These are phyloP conservation scores for Probaryconus sp. DNA, from an alignment of 1,140 invertebrate genomes.

Conservation along the genomic window DNA sequence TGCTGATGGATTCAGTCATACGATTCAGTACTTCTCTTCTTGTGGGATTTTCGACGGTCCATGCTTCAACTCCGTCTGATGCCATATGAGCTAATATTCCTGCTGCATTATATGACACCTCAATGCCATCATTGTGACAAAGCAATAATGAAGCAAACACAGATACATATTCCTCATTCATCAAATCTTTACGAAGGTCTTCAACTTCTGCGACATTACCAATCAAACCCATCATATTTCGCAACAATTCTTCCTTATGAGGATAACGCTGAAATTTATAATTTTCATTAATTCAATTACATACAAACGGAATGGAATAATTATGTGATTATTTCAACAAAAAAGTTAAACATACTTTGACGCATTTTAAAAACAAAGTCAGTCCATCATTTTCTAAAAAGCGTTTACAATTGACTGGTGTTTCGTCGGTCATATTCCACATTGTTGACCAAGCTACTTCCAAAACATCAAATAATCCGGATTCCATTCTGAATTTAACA, in stretches of 20 bases:
- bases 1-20: conserved; percentile 89
- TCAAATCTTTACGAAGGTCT: conserved; percentile 88
- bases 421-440: conserved; percentile 99
- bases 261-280: conserved; percentile 85
- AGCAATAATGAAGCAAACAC: conserved; percentile 92
- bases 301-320: background rate
- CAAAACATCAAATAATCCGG: conserved; percentile 91
- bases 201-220: conserved; percentile 98
- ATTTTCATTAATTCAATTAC: background rate
- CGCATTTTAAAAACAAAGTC: conserved; percentile 90
- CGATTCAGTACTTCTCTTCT: conserved; percentile 86
- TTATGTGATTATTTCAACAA: conserved; percentile 17
- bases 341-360: conserved; percentile 80
- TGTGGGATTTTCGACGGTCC: conserved; percentile 86
- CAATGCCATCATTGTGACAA: conserved; percentile 94
- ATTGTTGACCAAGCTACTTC: conserved; percentile 99
- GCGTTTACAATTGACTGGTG: conserved; percentile 92
- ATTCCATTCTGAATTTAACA: conserved; percentile 86
- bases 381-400: conserved; percentile 93
- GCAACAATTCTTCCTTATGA: conserved; percentile 90
- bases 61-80: conserved; percentile 91
- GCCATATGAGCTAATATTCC: conserved; percentile 97
- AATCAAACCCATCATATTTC: conserved; percentile 97
- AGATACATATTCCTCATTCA: conserved; percentile 89
- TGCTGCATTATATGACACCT: conserved; percentile 98